Conservation (phyloP, 37 sponge, comb jelly and placozoan genomes). For the Eunapius fragilis region DNA sequence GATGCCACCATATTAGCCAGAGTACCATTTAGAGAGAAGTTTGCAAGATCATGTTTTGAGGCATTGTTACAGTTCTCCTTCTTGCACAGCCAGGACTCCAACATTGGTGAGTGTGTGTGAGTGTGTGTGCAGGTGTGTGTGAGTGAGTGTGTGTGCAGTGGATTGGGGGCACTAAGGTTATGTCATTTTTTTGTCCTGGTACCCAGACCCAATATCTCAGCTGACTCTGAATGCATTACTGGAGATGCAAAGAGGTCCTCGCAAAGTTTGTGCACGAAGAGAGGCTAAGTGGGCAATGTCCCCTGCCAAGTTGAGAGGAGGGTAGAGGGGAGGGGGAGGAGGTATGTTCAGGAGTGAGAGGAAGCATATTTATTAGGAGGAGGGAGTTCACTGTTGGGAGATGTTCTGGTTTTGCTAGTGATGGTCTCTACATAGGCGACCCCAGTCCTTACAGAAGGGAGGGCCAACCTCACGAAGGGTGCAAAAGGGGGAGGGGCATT, state of each 20-base stretch:
- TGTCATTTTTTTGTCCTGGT: neutral
- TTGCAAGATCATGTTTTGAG: slow-evolving; percentile 90
- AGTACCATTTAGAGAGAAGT: slow-evolving; percentile 75
- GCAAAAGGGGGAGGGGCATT: too few species aligned
- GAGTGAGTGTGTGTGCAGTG: too few species aligned
- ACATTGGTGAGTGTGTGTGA: slow-evolving; percentile 18
- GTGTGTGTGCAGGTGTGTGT: too few species aligned
- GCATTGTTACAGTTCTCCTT: slow-evolving; percentile 90
- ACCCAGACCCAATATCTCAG: slow-evolving; percentile 53
- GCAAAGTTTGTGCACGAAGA: slow-evolving; percentile 73
- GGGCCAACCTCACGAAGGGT: too few species aligned
- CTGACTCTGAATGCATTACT: slow-evolving; percentile 78
- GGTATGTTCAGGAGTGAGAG: too few species aligned
- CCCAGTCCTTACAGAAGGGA: too few species aligned
- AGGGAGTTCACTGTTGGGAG: too few species aligned
- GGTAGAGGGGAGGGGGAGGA: neutral
- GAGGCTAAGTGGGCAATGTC: slow-evolving; percentile 75
- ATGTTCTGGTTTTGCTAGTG: too few species aligned
- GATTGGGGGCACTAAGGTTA: too few species aligned
- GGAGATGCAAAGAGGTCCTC: slow-evolving; percentile 77
- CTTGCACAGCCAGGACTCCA: slow-evolving; percentile 33
- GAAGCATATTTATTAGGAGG: too few species aligned
- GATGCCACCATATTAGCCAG: neutral
- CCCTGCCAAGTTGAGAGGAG: slow-evolving; percentile 63
- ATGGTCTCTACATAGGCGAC: too few species aligned